Evolutionary conservation across 1,140 invertebrate species (phyloP), one percentile per base, ranked within the genome.

Genomic region (Dermatophagoides farinae): DNA sequence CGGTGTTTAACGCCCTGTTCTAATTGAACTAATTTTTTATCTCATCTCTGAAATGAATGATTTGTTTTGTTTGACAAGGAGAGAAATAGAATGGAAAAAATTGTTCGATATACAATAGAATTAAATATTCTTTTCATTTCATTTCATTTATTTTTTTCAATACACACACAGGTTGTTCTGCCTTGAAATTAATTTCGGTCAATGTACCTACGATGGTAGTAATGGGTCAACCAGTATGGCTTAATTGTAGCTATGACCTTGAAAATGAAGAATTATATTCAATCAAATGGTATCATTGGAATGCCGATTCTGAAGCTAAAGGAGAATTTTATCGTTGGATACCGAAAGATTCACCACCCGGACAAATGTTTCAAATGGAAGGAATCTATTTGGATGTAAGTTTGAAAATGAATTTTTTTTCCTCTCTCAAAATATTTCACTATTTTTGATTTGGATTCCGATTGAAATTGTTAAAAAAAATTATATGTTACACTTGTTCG

Each of bases 351-450:
- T 49, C 49, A 18, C 65, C 66, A 20, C 64, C 66, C 0, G 65
- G 61, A 6, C 64, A 67, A 41, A 64, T 57, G 57, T 67, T 67
- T 57, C 66, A 66, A 25, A 41, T 67, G 22, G 44, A 50, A 14
- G 66, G 66, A 38, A 62, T 67, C 12, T 61, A 64, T 55, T 25
- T 67, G 11, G 66, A 67, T 44, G 66, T 67, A 60, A 62, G 66
- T 66, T 31, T 41, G 22, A n/a, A n/a, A n/a, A n/a, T n/a, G n/a
- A n/a, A n/a, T n/a, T n/a, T n/a, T n/a, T n/a, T n/a, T n/a, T n/a
- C n/a, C n/a, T n/a, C n/a, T 50, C 20, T 60, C 18, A 6, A 43
- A 16, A 18, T 23, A 31, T 37, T 9, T 40, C 22, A 11, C 4
- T 46, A 55, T 57, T 22, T 57, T 57, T 20, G 10, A 22, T n/a